Base-by-base conservation (phyloP, 2,797 vertebrate genomes). In the Periparus ater region DNA sequence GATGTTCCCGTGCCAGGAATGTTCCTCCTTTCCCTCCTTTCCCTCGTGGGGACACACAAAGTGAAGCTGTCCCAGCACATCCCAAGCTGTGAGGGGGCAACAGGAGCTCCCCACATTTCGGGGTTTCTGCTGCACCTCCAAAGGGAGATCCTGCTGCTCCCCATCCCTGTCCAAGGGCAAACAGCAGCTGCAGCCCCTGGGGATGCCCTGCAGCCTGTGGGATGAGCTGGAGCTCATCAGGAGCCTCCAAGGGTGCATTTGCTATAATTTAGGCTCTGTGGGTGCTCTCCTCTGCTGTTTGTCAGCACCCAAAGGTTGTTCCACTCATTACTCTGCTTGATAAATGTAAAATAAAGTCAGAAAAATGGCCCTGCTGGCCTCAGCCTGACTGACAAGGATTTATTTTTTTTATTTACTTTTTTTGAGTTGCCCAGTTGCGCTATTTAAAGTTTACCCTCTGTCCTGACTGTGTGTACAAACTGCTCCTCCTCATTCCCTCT, bases 261-360 rank as follows among this genome's bases (percentile, higher is more conserved):
- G n/a, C 34, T 86, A n/a, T 48, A 21, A 75, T 89, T 90, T 6
- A 76, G 57, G 27, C 57, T 92, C 73, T 71, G 26, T 72, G 62
- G 44, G 54, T 55, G 26, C 51, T 77, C 62, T 51, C 58, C 44
- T 66, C 27, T 2, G 0, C 36, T 72, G 51, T 80, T 77, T 83
- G 57, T 67, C 57, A 85, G 89, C 86, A 81, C 36, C 83, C 86
- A 48, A 86, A 96, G 45, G 57, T 27, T n/a, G 53, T 67, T 86
- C 25, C 50, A 7, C 71, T 86, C 65, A 82, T 76, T 68, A 42
- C 29, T 40, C 38, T 50, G 42, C 53, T 85, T 82, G 75, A 82
- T 63, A 72, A 85, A 86, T 26, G 38, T 44, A 44, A 85, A 86
- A 67, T 53, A 53, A 45, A 10, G 17, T n/a, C 77, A 88, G 29